Conservation (phyloP, 1,140 invertebrate genomes). For the Trachelipus rathkii region DNA sequence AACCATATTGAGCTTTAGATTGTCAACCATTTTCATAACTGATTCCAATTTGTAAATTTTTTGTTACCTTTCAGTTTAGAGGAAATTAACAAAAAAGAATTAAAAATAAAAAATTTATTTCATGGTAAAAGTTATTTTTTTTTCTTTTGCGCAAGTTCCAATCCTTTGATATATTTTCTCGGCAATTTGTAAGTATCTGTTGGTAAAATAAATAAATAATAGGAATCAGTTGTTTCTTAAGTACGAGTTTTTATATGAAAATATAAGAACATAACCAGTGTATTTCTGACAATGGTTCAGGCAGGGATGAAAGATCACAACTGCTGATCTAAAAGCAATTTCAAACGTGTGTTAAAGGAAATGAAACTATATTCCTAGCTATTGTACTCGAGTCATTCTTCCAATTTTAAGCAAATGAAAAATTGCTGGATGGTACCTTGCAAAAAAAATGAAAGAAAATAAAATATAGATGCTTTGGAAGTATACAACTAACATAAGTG, state of each 20-base stretch:
- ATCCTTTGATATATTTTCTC: slow-evolving; percentile 61
- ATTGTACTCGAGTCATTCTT: no score
- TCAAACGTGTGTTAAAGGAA: no score
- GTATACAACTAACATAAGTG: no score
- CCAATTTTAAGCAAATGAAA: no score
- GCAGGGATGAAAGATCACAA: background rate
- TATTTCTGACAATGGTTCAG: slow-evolving; percentile 14
- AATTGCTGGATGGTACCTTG: background rate
- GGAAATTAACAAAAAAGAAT: no score
- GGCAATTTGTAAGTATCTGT: slow-evolving; percentile 63
- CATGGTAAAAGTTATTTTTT: slow-evolving; percentile 26
- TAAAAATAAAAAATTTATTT: no score
- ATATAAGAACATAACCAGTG: slow-evolving; percentile 25
- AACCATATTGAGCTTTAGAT: no score
- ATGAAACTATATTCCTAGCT: no score
- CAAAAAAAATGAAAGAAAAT: background rate
- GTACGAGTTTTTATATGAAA: slow-evolving; percentile 22
- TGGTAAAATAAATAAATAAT: slow-evolving; percentile 46
- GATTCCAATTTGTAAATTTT: no score
- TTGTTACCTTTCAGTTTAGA: no score
- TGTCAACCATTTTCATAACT: no score
- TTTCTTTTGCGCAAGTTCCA: slow-evolving; percentile 61
- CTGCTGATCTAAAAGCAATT: background rate
- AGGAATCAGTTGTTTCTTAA: slow-evolving; percentile 21
- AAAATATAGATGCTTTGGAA: background rate